Percentiles rank a stretch among this genome's conserved stretches.
Evolutionary conservation across 2,113 vertebrate genomes (phyloP).

Genomic region (Paratilapia polleni): DNA sequence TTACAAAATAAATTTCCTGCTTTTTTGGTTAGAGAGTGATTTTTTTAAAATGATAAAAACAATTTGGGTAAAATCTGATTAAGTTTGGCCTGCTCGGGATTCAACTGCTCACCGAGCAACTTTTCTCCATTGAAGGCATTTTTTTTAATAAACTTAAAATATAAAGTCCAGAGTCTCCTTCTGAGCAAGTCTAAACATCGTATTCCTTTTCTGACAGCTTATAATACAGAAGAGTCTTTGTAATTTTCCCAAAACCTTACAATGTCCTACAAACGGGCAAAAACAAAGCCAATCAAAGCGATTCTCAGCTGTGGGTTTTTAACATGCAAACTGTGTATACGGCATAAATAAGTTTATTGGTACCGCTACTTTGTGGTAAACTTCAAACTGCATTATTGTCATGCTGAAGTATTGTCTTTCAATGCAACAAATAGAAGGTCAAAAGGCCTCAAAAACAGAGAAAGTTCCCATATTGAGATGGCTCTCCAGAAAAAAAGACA

Average conservation of each 20-base stretch:
- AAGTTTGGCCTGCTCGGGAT: fast-evolving
- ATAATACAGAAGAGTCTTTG: neutral
- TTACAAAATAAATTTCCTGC: neutral
- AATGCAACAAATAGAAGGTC: constrained; percentile 58
- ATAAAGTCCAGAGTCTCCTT: neutral
- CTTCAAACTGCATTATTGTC: constrained; percentile 54
- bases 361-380: constrained; percentile 41
- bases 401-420: constrained; percentile 40
- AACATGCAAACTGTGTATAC: constrained; percentile 55
- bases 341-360: constrained; percentile 50
- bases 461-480: constrained; percentile 73
- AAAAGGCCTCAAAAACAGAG: constrained; percentile 69
- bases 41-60: neutral
- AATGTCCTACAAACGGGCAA: constrained; percentile 37
- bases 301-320: constrained; percentile 47
- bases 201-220: neutral
- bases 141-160: neutral
- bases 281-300: constrained; percentile 47
- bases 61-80: neutral
- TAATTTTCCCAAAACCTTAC: constrained; percentile 16
- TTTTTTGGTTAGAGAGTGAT: neutral
- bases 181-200: neutral
- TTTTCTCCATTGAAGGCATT: neutral
- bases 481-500: constrained; percentile 24
- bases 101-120: neutral